Evolutionary conservation across 2,888 invertebrate species (phyloP), one percentile per base, ranked within the genome.

Genomic region (Nesidiocoris tenuis): DNA sequence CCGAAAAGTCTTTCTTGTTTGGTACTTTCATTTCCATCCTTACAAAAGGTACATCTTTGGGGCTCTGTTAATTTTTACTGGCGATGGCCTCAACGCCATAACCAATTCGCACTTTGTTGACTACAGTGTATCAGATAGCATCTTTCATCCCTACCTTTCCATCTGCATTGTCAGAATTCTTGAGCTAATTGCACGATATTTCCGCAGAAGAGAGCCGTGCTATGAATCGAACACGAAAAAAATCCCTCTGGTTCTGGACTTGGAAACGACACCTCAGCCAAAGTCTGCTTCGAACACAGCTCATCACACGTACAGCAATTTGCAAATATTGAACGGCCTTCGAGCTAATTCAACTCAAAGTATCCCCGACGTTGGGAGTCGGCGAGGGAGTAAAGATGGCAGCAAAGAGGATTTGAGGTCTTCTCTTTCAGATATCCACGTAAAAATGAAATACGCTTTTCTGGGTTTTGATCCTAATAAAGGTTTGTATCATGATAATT

Each of bases 151-250:
- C n/a, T n/a, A n/a, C n/a, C n/a, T n/a, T n/a, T n/a, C n/a, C n/a
- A n/a, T n/a, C n/a, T n/a, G n/a, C n/a, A n/a, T n/a, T n/a, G n/a
- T n/a, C n/a, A n/a, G n/a, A n/a, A n/a, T n/a, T n/a, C n/a, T n/a
- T n/a, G n/a, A n/a, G n/a, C n/a, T n/a, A n/a, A n/a, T n/a, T n/a
- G n/a, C n/a, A n/a, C n/a, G n/a, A n/a, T n/a, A n/a, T n/a, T n/a
- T n/a, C n/a, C n/a, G 39, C 76, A 84, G 83, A 71, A 65, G 66
- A 22, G 77, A 77, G 22, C 18, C 54, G n/a, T 63, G 64, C 56
- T 59, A 61, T 22, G 74, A 74, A 17, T 39, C 68, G 12, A 54
- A 18, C n/a, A 74, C 64, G 5, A 76, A 74, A 21, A 76, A 65
- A 70, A 77, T 77, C 12, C 77, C 76, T 57, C 74, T 77, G 17